A percentile compares a stretch with the other conserved stretches of the same genome.
Conservation (phyloP, 2,113 vertebrate species). For the Varanus salvator region DNA sequence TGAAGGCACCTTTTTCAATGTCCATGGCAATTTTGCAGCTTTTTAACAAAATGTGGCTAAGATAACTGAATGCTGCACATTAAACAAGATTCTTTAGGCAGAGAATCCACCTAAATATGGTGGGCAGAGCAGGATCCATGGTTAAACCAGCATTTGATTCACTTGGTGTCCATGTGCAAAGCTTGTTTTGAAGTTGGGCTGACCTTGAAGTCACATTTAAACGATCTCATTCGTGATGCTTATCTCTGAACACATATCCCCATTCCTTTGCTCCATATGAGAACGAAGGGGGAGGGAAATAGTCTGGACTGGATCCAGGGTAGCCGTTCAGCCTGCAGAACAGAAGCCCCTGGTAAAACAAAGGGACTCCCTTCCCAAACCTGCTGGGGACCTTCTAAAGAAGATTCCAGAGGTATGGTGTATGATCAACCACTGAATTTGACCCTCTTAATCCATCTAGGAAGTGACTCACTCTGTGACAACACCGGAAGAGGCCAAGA, state of each 20-base stretch:
- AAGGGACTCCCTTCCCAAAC: no score
- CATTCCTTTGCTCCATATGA: not conserved
- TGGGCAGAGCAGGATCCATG: not conserved
- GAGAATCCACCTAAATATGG: not conserved
- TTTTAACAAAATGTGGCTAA: not conserved
- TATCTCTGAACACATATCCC: not conserved
- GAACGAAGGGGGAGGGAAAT: not conserved
- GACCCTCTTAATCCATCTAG: not conserved
- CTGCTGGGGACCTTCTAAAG: no score
- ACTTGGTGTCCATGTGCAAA: not conserved
- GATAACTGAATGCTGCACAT: not conserved
- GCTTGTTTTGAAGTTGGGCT: not conserved
- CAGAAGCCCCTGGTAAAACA: no score
- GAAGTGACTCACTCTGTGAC: not conserved
- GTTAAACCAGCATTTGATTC: not conserved
- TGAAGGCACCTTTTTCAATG: no score
- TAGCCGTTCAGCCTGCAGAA: no score
- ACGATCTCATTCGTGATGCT: not conserved
- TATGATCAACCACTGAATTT: no score
- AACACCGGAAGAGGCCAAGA: not conserved
- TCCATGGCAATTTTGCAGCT: not conserved
- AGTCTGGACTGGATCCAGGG: no score
- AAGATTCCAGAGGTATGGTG: no score
- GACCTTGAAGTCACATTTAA: not conserved
- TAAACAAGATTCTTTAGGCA: not conserved